These are phyloP conservation scores for Pseudolycoriella hygida DNA, from an alignment of 2,888 invertebrate species.

Conservation along the genomic window DNA sequence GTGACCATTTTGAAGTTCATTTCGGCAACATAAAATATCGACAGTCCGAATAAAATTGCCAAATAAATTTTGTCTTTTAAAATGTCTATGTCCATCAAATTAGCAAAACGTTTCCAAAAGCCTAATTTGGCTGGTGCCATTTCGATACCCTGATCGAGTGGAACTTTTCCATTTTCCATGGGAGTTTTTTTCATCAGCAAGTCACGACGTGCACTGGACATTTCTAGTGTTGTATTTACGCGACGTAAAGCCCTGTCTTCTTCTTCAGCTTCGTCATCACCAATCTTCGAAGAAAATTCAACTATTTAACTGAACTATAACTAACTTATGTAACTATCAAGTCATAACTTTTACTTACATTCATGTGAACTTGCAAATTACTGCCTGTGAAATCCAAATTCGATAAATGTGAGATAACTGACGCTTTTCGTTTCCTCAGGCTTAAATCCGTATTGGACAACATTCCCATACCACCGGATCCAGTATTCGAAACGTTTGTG, in stretches of 20 bases:
- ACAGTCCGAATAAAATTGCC: constrained; percentile 52
- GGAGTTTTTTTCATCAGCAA: constrained; percentile 15
- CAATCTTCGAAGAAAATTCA: constrained; percentile 13
- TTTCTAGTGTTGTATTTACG: constrained; percentile 23
- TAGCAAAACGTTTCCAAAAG: constrained; percentile 39
- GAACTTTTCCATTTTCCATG: constrained; percentile 5
- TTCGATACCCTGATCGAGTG: constrained; percentile 14
- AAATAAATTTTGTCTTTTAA: constrained; percentile 54
- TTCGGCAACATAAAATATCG: constrained; percentile 57
- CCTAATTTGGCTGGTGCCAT: constrained; percentile 19
- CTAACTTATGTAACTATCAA: no score
- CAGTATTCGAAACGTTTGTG: constrained; percentile 24
- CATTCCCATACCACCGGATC: constrained; percentile 13
- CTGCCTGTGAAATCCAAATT: constrained; percentile 60
- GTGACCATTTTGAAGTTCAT: constrained; percentile 58
- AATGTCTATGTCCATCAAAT: constrained; percentile 51
- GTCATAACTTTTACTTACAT: constrained; percentile 30
- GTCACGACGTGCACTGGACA: constrained; percentile 21
- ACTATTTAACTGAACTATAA: background rate
- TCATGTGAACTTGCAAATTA: constrained; percentile 48
- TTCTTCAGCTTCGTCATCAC: constrained; percentile 27
- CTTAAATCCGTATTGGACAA: constrained; percentile 32
- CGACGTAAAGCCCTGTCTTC: constrained; percentile 26
- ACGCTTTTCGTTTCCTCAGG: constrained; percentile 39
- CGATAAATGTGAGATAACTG: constrained; percentile 52